phyloP scores from a whole-genome alignment of 1,140 invertebrate species.

The Thereuonema tuberculata region DNA sequence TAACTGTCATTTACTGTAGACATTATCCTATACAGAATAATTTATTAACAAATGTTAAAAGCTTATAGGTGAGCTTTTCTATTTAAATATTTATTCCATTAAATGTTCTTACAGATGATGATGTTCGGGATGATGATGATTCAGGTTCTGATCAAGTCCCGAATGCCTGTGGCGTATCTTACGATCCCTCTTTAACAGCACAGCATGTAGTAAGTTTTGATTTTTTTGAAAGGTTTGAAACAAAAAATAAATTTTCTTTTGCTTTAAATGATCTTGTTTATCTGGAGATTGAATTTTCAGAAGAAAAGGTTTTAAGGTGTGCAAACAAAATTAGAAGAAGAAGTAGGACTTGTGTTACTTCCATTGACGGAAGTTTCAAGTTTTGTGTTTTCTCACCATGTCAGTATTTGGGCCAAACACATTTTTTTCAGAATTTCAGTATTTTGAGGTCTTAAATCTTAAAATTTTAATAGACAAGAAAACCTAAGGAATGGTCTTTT shows the following conservation, averaged over 20 bases:
- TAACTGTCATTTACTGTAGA: too few relatives aligned
- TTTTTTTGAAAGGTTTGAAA: too few relatives aligned
- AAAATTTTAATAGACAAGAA: too few relatives aligned
- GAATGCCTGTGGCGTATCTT: too few relatives aligned
- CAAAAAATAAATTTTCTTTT: too few relatives aligned
- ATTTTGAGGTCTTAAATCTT: too few relatives aligned
- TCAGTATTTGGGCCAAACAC: too few relatives aligned
- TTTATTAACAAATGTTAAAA: not conserved
- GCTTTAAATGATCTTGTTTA: constrained; percentile 1
- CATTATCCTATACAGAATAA: too few relatives aligned
- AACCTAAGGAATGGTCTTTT: too few relatives aligned
- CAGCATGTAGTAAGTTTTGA: constrained; percentile 18
- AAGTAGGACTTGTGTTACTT: not conserved
- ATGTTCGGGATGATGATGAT: not conserved
- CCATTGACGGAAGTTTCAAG: not conserved
- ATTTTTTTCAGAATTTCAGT: too few relatives aligned
- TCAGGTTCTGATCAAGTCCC: not conserved
- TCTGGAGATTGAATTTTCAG: not conserved
- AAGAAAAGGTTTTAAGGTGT: not conserved
- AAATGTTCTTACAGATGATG: not conserved
- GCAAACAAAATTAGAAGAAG: not conserved
- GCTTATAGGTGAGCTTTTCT: not conserved
- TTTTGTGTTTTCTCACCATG: too few relatives aligned
- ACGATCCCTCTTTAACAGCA: constrained; percentile 23
- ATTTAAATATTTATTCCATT: not conserved